Conservation (phyloP, 2,888 invertebrate species). For the Furcula furcula region DNA sequence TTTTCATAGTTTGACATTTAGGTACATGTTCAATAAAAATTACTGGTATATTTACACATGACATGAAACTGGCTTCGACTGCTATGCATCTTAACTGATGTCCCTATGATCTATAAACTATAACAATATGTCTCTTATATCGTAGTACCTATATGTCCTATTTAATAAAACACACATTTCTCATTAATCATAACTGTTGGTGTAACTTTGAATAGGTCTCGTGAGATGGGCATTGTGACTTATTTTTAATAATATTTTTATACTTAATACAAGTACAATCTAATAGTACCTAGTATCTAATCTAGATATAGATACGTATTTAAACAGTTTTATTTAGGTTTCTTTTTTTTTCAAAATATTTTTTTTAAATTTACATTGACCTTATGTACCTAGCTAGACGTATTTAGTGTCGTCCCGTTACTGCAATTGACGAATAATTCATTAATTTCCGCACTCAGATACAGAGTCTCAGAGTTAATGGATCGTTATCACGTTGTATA, state of each 20-base stretch:
- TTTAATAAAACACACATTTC: constrained; percentile 34
- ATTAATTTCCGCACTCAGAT: too few relatives aligned
- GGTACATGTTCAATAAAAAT: too few relatives aligned
- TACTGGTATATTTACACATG: constrained; percentile 43
- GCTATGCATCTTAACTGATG: constrained; percentile 35
- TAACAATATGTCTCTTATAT: constrained; percentile 37
- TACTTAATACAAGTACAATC: constrained; percentile 21
- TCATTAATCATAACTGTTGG: constrained; percentile 34
- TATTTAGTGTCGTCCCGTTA: constrained; percentile 18
- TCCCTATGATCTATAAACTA: constrained; percentile 40
- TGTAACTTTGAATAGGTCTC: constrained; percentile 31
- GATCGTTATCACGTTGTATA: too few relatives aligned
- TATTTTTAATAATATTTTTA: constrained; percentile 12
- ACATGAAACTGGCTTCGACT: constrained; percentile 16
- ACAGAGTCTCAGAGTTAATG: too few relatives aligned
- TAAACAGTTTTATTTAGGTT: constrained; percentile 15
- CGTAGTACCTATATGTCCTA: constrained; percentile 14
- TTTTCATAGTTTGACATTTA: too few relatives aligned
- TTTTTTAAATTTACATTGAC: constrained; percentile 28
- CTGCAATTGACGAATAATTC: constrained; percentile 44
- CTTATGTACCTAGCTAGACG: constrained; percentile 24
- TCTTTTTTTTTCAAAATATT: constrained; percentile 13
- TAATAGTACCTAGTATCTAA: constrained; percentile 25
- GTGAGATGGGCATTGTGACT: constrained; percentile 18
- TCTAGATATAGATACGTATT: constrained; percentile 28